These are phyloP conservation scores for Coreoperca whiteheadi DNA, from an alignment of 2,113 vertebrate genomes.

Conservation along the genomic window DNA sequence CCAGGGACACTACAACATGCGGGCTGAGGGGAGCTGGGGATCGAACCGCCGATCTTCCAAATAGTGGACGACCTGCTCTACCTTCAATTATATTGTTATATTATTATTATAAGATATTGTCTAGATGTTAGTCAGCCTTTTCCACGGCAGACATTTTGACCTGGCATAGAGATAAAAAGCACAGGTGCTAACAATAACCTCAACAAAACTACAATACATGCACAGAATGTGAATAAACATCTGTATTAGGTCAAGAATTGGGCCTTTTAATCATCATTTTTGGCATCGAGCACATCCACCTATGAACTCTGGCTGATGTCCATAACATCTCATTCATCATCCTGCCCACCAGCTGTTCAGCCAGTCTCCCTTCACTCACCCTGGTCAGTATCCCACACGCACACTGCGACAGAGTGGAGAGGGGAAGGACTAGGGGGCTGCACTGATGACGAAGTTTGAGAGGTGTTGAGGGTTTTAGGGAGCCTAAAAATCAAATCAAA, in stretches of 20 bases:
- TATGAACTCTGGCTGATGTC: neutral
- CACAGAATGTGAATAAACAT: neutral
- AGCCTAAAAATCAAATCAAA: neutral
- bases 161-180: too few species aligned
- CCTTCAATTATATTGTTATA: too few species aligned
- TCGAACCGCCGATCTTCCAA: too few species aligned
- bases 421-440: neutral
- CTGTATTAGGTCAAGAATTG: neutral
- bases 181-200: too few species aligned
- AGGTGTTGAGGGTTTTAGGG: neutral
- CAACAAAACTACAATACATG: too few species aligned
- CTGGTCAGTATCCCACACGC: constrained; percentile 13
- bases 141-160: too few species aligned
- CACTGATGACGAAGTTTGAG: neutral
- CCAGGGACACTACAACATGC: too few species aligned
- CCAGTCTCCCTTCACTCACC: neutral
- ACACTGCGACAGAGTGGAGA: accelerated
- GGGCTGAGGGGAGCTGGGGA: too few species aligned
- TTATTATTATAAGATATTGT: too few species aligned
- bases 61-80: too few species aligned
- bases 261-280: neutral
- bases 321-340: constrained; percentile 21
- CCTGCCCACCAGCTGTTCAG: constrained; percentile 25
- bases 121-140: too few species aligned
- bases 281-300: neutral